These are phyloP conservation scores for Troilus luridus DNA, from an alignment of 2,888 invertebrate species.

Conservation along the genomic window DNA sequence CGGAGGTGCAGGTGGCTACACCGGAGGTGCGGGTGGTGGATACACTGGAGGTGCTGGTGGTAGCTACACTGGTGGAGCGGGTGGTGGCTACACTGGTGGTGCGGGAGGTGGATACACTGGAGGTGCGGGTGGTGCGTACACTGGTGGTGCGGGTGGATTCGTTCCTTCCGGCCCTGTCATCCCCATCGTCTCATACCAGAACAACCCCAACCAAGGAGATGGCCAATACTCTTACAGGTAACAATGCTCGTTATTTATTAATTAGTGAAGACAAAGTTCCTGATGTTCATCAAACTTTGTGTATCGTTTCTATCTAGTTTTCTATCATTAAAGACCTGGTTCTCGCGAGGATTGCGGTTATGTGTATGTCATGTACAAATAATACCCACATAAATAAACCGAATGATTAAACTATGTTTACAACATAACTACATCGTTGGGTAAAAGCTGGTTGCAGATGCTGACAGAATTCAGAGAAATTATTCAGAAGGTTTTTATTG, in stretches of 20 bases:
- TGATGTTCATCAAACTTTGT: not conserved
- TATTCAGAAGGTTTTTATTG: not conserved
- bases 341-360: too few relatives aligned
- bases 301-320: not conserved
- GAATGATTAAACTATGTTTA: not conserved
- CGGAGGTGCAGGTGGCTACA: slow-evolving; percentile 20
- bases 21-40: too few relatives aligned
- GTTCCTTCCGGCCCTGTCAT: slow-evolving; percentile 68
- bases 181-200: slow-evolving; percentile 75
- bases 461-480: not conserved
- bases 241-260: not conserved
- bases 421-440: not conserved
- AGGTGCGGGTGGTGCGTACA: too few relatives aligned
- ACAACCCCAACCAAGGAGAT: slow-evolving; percentile 75
- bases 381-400: too few relatives aligned
- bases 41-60: slow-evolving; percentile 36
- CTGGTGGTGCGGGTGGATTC: slow-evolving; percentile 42
- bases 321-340: not conserved
- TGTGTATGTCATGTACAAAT: too few relatives aligned
- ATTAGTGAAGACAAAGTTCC: not conserved
- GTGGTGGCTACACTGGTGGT: slow-evolving; percentile 49
- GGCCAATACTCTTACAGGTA: slow-evolving; percentile 78
- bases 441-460: not conserved
- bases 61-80: slow-evolving; percentile 21
- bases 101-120: slow-evolving; percentile 28